Base-by-base conservation (phyloP, 2,113 vertebrate species). In the Chrysemys picta region DNA sequence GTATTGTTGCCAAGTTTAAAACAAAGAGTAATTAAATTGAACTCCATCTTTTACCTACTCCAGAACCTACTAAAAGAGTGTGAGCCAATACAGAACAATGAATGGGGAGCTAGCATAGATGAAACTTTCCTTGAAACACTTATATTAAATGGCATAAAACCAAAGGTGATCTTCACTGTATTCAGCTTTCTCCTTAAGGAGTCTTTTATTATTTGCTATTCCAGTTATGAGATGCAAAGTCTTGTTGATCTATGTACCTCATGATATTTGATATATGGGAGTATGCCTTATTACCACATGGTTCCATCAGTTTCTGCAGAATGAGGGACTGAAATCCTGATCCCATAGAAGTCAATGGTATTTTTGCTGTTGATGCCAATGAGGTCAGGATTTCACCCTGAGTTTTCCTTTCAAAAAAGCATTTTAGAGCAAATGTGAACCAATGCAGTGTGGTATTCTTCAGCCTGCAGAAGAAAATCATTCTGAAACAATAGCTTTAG, bases 1-100 rank as follows among this genome's bases (percentile, higher is more conserved):
- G 21, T 94, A 84, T 76, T 31, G 25, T 87, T 95, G 79, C 69
- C 83, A 11, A 84, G 11, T 86, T 96, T 90, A 96, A 94, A 96
- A 53, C 38, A 93, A 94, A 88, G 95, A 93, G 62, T 93, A 94
- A 22, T n/a, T 45, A 4, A 38, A 81, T 31, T 84, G 53, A 94
- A 89, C 88, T 78, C 93, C 19, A 35, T 38, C 86, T 85, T 81
- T 86, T 85, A 38, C n/a, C n/a, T 81, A 78, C 50, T 82, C 56
- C 10, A 52, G 76, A 53, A 47, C 72, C 31, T 7, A 5, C 6
- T 7, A 84, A 69, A 14, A 19, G 38, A 49, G 21, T 2, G 45
- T n/a, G 12, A 56, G 52, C n/a, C 25, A 72, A 72, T 91, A 10
- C 6, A 80, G 27, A 54, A 45, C 57, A 45, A 5, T 56, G 53